Percentiles rank a stretch among this genome's conserved stretches.
Conservation (phyloP, 2,888 invertebrate genomes). For the Diarsia rubi region DNA sequence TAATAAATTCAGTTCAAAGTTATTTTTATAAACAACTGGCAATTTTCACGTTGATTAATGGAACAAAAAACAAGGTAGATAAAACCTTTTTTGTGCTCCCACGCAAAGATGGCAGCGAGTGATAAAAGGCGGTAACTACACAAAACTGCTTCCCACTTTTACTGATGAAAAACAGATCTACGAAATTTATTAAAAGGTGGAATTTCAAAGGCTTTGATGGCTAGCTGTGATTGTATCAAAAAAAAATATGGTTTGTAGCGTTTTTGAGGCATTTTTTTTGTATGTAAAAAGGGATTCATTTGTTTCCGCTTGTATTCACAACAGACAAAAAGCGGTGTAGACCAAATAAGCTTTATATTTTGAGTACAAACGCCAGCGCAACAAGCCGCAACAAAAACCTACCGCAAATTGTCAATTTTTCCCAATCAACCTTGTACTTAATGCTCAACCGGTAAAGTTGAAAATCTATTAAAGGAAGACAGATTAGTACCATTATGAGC, state of each 20-base stretch:
- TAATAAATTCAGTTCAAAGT: slow-evolving; percentile 13
- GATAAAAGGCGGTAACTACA: slow-evolving; percentile 44
- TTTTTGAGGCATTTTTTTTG: slow-evolving; percentile 4
- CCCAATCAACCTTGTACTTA: too few species aligned
- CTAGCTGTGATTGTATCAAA: background rate
- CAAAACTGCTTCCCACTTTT: slow-evolving; percentile 32
- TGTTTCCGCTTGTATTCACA: background rate
- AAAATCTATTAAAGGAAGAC: too few species aligned
- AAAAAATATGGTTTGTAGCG: background rate
- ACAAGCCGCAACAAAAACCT: too few species aligned
- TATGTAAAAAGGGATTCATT: background rate
- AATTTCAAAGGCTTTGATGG: slow-evolving; percentile 23
- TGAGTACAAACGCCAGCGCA: background rate
- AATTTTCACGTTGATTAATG: slow-evolving; percentile 46
- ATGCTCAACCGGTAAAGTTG: too few species aligned
- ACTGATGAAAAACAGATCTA: slow-evolving; percentile 36
- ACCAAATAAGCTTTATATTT: background rate
- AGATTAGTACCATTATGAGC: too few species aligned
- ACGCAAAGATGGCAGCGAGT: slow-evolving; percentile 34
- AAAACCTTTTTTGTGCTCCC: slow-evolving; percentile 36
- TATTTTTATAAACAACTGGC: slow-evolving; percentile 35
- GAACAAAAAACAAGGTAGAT: slow-evolving; percentile 25
- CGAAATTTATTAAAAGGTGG: slow-evolving; percentile 20
- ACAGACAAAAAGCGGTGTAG: background rate
- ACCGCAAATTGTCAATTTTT: too few species aligned